Base-by-base conservation (phyloP, 1,140 invertebrate genomes). In the Brachionus paranguensis region DNA sequence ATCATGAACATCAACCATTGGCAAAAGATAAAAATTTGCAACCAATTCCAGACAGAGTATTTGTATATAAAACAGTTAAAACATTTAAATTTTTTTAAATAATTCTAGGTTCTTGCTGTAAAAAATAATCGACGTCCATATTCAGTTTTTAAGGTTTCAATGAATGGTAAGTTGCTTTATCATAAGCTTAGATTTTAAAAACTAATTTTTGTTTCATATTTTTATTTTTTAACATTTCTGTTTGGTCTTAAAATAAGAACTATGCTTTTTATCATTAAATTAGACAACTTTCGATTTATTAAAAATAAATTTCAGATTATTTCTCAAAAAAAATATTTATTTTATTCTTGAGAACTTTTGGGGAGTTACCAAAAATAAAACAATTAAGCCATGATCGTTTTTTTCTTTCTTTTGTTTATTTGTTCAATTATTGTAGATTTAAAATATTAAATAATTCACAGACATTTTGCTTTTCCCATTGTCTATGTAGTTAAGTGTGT, bases 1-100 rank as follows among this genome's bases (percentile, higher is more conserved):
- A 81, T 47, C 78, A 81, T 64, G 78, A 60, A 24, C 78, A 76
- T 12, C 43, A 50, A 29, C 72, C 72, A 4, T 27, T 76, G 27
- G 12, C 10, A 47, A 76, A 47, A 20, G 45, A 76, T 14, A 24
- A 29, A 47, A 47, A 27, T 27, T 20, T 2, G 10, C 24, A 29
- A 50, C 20, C 43, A 27, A 50, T 76, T 20, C 43, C 20, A 76
- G 72, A 76, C 11, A 76, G 72, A 17, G 72, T 50, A 50, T 37
- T 74, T 43, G 29, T 37, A 37, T 8, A n/a, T n/a, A 70, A 37
- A 37, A 41, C 14, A 33, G 37, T n/a, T 5, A 14, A 43, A 65
- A 65, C 6, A n/a, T 53, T 3, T n/a, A 20, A 60, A 60, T 3
- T 60, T 20, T 20, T 20, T 8, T 24, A 11, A 24, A 20, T 27